A percentile compares a stretch with the other conserved stretches of the same genome.
Evolutionary conservation across 2,113 vertebrate genomes (phyloP).

Genomic region (Ancistrus triradiatus): DNA sequence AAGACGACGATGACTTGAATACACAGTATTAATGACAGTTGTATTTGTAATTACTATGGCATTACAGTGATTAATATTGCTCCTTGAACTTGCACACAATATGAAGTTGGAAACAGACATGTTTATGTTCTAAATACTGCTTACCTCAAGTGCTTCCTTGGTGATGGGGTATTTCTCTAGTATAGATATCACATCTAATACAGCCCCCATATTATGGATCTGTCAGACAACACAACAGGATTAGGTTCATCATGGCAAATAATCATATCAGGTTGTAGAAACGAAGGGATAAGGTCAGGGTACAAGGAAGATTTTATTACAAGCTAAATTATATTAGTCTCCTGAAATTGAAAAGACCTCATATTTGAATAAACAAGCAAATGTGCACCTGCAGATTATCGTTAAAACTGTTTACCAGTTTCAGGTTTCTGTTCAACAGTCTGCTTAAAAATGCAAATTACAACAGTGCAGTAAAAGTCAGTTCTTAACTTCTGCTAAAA

Average conservation of each 20-base stretch:
- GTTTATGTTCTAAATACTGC: conserved; percentile 24
- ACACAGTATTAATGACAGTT: no score
- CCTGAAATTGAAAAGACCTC: background rate
- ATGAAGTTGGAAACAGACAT: background rate
- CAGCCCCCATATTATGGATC: conserved; percentile 94
- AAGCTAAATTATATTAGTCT: no score
- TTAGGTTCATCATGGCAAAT: no score
- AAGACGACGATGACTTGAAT: no score
- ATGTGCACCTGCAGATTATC: conserved; percentile 58
- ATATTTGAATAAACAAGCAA: conserved; percentile 65
- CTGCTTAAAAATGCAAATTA: conserved; percentile 27
- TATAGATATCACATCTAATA: conserved; percentile 93
- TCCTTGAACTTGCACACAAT: no score
- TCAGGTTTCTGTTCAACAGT: conserved; percentile 40
- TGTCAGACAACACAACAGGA: conserved; percentile 59
- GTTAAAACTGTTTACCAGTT: conserved; percentile 53
- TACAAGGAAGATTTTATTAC: no score
- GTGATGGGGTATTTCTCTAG: conserved; percentile 97
- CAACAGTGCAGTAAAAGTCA: conserved; percentile 16
- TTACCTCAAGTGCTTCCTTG: conserved; percentile 95
- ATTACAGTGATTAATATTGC: no score
- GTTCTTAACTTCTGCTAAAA: no score
- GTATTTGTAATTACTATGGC: no score
- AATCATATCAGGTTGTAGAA: no score
- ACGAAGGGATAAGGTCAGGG: no score